Base-by-base conservation (phyloP, 2,888 invertebrate species). In the Sarcophaga carnaria region DNA sequence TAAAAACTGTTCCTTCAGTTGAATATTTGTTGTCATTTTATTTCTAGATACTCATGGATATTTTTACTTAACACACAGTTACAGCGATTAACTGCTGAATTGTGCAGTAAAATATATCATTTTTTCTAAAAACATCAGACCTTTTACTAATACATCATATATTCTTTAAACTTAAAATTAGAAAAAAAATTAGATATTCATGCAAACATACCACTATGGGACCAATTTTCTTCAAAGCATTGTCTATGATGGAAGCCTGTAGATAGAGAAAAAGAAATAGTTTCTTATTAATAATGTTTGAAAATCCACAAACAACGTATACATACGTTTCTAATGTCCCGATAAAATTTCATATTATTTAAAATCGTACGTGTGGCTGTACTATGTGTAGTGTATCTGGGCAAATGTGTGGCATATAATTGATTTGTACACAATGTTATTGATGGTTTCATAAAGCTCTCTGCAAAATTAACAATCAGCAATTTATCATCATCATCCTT, bases 121-220 rank as follows among this genome's bases (percentile, higher is more conserved):
- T 88, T 75, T 74, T 63, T 84, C 25, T 77, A 76, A 64, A 88
- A 88, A 86, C 80, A 90, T 92, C 91, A 91, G 91, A 91, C 92
- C 91, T 91, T 91, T 91, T 91, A 92, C 92, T 90, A 79, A 89
- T 63, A 89, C 92, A 90, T 91, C 92, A 92, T 89, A 20, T 87
- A 88, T 27, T 45, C 11, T 37, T 17, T 45, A 47, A 25, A 45
- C 4, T 27, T 54, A 20, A 37, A 17, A 54, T 17, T 59, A 22
- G 10, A 64, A 64, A 64, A 59, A 0, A 45, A 14, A 20, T 22
- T 14, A 20, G 2, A 8, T 20, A 37, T 5, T 37, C 47, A 25
- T 25, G 45, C 22, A 25, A 49, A 87, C 84, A 84, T 77, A 85
- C 87, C 84, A 87, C 81, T 14, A 87, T 14, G 12, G 63, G 25